A percentile compares a stretch with the other conserved stretches of the same genome.
phyloP scores from a whole-genome alignment of 92 coral and sea anemone species.

The Paramuricea clavata region DNA sequence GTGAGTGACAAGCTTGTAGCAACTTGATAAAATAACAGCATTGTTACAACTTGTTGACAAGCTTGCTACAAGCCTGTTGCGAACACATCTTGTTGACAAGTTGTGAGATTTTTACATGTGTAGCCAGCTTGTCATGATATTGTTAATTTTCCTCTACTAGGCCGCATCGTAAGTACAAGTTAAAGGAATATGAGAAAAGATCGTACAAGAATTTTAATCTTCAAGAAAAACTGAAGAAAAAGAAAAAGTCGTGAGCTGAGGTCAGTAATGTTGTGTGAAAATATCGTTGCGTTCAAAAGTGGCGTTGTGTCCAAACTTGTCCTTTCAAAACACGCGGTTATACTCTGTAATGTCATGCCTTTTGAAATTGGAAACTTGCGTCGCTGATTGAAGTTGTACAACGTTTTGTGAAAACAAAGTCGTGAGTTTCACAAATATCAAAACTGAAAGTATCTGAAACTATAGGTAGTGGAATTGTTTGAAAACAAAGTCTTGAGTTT shows the following conservation, averaged over 20 bases:
- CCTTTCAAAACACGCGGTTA: background rate
- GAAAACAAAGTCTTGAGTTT: background rate
- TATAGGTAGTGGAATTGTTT: too few relatives aligned
- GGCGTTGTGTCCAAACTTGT: background rate
- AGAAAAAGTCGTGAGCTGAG: slow-evolving; percentile 23
- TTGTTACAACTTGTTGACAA: too few relatives aligned
- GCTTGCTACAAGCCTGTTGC: too few relatives aligned
- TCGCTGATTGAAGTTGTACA: too few relatives aligned
- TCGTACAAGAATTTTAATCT: slow-evolving; percentile 69
- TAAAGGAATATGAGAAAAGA: slow-evolving; percentile 80
- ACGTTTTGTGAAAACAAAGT: background rate
- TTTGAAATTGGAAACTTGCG: too few relatives aligned
- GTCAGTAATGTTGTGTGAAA: slow-evolving; percentile 6
- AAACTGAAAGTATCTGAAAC: background rate
- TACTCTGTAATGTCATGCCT: too few relatives aligned
- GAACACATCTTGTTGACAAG: too few relatives aligned
- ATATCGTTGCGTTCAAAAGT: background rate
- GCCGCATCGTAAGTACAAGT: slow-evolving; percentile 85
- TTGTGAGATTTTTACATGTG: too few relatives aligned
- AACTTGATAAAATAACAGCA: too few relatives aligned
- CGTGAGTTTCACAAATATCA: background rate
- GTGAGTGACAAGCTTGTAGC: too few relatives aligned
- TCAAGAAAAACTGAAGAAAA: slow-evolving; percentile 42
- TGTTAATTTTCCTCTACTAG: too few relatives aligned
- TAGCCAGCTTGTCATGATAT: background rate